Evolutionary conservation across 2,888 invertebrate genomes (phyloP), one percentile per base, ranked within the genome.

Genomic region (Lasioglossum vierecki): DNA sequence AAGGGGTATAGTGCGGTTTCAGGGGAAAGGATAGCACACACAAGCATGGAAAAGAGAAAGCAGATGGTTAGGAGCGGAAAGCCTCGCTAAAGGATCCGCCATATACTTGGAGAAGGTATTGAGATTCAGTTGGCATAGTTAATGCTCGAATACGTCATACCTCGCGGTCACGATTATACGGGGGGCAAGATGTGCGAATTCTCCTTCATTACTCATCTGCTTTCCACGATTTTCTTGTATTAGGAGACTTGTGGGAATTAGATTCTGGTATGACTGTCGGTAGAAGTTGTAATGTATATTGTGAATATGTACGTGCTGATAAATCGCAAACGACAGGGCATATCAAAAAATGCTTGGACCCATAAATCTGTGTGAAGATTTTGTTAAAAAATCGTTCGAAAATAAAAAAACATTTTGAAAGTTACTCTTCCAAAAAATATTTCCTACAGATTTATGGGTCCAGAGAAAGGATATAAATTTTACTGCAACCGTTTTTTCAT

Each of bases 131-230:
- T 90, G 89, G 91, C 92, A 92, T 91, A 90, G 91, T 88, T 91
- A 93, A 92, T 92, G 89, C 87, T 87, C 86, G 91, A 91, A 92
- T 92, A 91, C 91, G 92, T 93, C 92, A 93, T 92, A 92, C 92
- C 91, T 93, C 92, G 93, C 89, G 92, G 92, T 92, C 91, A 92
- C 90, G 91, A 92, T 93, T 93, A 92, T 92, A 90, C 88, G 88
- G 89, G 91, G 74, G 75, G 82, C 87, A 88, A 88, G 88, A 88
- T 87, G 86, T 87, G 79, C 83, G 79, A 87, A 57, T 57, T 57
- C 57, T n/a, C 57, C 57, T n/a, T 57, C 57, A 1, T 57, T 9
- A n/a, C 13, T 13, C 46, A 4, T 57, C 11, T 9, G 57, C 9
- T 57, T n/a, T 4, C n/a, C n/a, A 3, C 18, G 53, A 22, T 57